Conservation (phyloP, 2,888 invertebrate genomes). For the Prostheceraeus crozeri region DNA sequence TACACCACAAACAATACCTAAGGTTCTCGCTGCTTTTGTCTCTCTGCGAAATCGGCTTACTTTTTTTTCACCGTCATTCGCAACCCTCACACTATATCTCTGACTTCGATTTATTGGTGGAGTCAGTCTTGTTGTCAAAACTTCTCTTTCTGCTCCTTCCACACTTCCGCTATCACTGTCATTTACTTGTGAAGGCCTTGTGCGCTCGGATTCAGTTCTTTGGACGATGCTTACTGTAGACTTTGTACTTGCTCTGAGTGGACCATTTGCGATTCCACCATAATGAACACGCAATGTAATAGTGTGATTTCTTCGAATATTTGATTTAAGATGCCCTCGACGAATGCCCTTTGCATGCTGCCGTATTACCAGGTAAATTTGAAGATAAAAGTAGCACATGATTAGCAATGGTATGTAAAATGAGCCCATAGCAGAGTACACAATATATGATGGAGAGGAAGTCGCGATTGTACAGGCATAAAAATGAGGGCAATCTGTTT, state of each 20-base stretch:
- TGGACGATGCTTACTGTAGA: too few relatives aligned
- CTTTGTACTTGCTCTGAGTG: too few relatives aligned
- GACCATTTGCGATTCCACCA: too few relatives aligned
- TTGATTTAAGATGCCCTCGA: slow-evolving; percentile 13
- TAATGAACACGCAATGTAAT: slow-evolving; percentile 24
- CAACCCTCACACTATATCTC: neutral
- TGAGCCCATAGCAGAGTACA: slow-evolving; percentile 34
- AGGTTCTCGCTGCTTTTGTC: slow-evolving; percentile 89
- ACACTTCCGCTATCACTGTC: too few relatives aligned
- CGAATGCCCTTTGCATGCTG: slow-evolving; percentile 21
- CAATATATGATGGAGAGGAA: slow-evolving; percentile 3
- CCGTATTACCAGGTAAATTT: slow-evolving; percentile 23
- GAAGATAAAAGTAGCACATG: slow-evolving; percentile 24
- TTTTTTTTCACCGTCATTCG: slow-evolving; percentile 20
- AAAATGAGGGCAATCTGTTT: too few relatives aligned
- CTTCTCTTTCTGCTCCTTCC: neutral
- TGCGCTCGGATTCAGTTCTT: too few relatives aligned
- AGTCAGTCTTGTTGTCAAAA: neutral
- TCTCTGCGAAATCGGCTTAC: slow-evolving; percentile 62
- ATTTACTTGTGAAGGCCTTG: too few relatives aligned
- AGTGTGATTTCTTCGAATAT: slow-evolving; percentile 6
- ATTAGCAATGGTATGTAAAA: slow-evolving; percentile 30
- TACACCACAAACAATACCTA: slow-evolving; percentile 91
- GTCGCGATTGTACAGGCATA: slow-evolving; percentile 16
- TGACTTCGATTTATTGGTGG: neutral